These are phyloP conservation scores for Bombus confusus DNA, from an alignment of 1,140 invertebrate species.

Conservation along the genomic window DNA sequence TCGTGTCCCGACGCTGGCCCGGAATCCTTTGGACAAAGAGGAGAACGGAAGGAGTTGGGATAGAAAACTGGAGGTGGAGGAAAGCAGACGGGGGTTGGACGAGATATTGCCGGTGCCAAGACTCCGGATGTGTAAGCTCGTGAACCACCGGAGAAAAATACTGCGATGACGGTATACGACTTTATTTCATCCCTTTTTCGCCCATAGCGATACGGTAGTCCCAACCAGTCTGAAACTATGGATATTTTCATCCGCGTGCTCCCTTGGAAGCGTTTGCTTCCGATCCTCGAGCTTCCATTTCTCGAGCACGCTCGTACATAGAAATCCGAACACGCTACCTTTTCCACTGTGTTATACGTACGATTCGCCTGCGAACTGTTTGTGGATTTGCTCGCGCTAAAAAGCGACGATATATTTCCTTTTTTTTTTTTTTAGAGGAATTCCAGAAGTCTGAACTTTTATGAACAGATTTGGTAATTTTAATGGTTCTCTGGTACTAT, in stretches of 20 bases:
- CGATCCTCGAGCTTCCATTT: slow-evolving; percentile 15
- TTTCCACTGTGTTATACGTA: background rate
- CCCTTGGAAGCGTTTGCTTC: slow-evolving; percentile 23
- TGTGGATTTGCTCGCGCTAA: background rate
- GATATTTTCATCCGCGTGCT: slow-evolving; percentile 45
- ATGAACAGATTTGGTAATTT: too few relatives aligned
- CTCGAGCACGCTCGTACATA: background rate
- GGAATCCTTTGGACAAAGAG: slow-evolving; percentile 58
- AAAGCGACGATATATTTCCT: background rate
- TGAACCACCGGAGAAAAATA: slow-evolving; percentile 52
- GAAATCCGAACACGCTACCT: slow-evolving; percentile 4
- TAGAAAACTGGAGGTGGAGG: background rate
- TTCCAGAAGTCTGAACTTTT: background rate
- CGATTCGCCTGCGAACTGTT: too few relatives aligned
- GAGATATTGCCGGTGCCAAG: slow-evolving; percentile 63
- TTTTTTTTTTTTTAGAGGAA: background rate
- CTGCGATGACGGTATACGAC: slow-evolving; percentile 48
- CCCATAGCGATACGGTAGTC: slow-evolving; percentile 26
- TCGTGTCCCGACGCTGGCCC: slow-evolving; percentile 33
- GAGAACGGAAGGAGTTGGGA: too few relatives aligned
- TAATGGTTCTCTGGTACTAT: too few relatives aligned
- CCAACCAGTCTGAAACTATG: background rate
- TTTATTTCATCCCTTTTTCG: slow-evolving; percentile 49
- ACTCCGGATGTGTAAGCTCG: slow-evolving; percentile 56
- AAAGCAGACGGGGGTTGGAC: slow-evolving; percentile 17